Base-by-base conservation (phyloP, 2,113 vertebrate species). In the Nothoprocta pentlandii region DNA sequence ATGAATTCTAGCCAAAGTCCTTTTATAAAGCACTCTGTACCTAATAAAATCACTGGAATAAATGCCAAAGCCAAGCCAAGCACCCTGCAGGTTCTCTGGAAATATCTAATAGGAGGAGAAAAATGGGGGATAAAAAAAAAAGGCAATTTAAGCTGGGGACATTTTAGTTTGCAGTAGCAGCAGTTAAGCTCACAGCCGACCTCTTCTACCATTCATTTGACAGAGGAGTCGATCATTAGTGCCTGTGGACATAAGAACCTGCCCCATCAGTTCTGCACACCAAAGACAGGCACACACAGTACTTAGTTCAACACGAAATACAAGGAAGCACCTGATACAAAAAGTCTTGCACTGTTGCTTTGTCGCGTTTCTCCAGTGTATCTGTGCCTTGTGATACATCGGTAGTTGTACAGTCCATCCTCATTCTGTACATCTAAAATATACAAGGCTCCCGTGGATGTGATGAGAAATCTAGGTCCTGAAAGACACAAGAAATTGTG, bases 391-490 rank as follows among this genome's bases (percentile, higher is more conserved):
- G 99, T 99, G 96, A 99, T 98, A 91, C 99, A 99, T 97, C 99
- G 99, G 95, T 99, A 99, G 97, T 99, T 99, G 97, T 99, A 99
- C 98, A 99, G 97, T 74, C 99, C 99, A 70, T 99, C 99, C 97
- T 99, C 99, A 85, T 99, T 99, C 98, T 99, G 99, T 98, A 99
- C 99, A 88, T 99, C 99, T 98, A 99, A 97, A 98, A 99, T 99
- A 98, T 99, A 99, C 99, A 99, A 99, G 98, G 99, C 99, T 99
- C 99, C 99, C 85, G 98, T 99, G 98, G 99, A 99, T 98, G 99
- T 99, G 98, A 99, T 99, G 98, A 99, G 98, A 99, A 99, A 99
- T 99, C 99, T 99, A 98, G 99, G 99, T 99, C 99, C 99, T 99
- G 97, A 78, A 98, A 98, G 17, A 97, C 81, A 98, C 7, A 88